Evolutionary conservation across 2,888 invertebrate genomes (phyloP).

Genomic region (Microdon myrmicae): DNA sequence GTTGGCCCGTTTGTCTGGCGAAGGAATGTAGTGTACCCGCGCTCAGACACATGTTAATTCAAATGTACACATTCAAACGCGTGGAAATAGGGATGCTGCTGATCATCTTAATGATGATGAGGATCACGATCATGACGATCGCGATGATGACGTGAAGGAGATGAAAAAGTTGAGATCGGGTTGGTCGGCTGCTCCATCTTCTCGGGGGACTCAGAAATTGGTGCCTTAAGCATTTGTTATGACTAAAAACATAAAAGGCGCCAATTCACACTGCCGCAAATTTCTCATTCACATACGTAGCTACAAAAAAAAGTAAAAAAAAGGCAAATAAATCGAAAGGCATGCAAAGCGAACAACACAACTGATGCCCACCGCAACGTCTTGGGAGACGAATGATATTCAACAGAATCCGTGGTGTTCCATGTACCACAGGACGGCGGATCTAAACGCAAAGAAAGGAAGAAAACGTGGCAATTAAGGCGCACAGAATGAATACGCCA

Average conservation of each 20-base stretch:
- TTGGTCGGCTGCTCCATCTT: conserved; percentile 10
- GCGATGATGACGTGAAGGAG: conserved; percentile 13
- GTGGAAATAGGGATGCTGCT: too few relatives aligned
- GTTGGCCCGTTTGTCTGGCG: conserved; percentile 21
- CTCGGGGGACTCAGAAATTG: conserved; percentile 26
- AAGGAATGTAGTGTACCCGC: conserved; percentile 35
- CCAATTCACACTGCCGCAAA: conserved; percentile 20
- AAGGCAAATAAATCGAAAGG: conserved; percentile 6
- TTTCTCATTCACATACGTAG: conserved; percentile 6
- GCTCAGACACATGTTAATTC: conserved; percentile 49
- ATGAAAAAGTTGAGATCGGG: background rate
- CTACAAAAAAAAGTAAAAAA: conserved; percentile 1
- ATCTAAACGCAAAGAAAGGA: conserved; percentile 12
- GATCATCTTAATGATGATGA: conserved; percentile 1
- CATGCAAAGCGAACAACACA: conserved; percentile 18
- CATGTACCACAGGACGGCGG: background rate
- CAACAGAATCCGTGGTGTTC: conserved; percentile 12
- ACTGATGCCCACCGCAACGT: background rate
- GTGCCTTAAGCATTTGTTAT: conserved; percentile 34
- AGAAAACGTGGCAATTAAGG: conserved; percentile 40
- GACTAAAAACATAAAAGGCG: conserved; percentile 44
- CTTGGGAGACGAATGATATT: background rate
- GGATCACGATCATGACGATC: background rate
- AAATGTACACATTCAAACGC: conserved; percentile 22
- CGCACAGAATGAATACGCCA: conserved; percentile 38